These are phyloP conservation scores for Simalia tracyae DNA, from an alignment of 2,797 vertebrate species.

Conservation along the genomic window DNA sequence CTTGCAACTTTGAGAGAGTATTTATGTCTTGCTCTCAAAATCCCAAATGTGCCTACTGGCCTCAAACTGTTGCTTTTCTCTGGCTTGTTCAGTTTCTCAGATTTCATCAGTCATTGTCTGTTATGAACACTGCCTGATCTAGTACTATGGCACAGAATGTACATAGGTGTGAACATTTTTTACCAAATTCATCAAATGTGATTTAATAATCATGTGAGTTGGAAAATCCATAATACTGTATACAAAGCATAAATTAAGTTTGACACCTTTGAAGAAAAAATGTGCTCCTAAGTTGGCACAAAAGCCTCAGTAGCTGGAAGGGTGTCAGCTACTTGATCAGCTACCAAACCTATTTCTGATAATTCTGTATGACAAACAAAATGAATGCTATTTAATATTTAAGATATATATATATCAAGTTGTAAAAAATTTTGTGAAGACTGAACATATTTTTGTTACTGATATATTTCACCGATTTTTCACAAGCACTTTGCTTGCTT, in stretches of 20 bases:
- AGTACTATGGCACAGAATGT: neutral
- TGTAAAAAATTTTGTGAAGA: slow-evolving; percentile 48
- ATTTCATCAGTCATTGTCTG: neutral
- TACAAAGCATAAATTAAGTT: neutral
- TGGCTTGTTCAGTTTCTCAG: neutral
- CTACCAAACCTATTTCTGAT: slow-evolving; percentile 15
- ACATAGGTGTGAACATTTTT: neutral
- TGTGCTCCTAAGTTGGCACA: neutral
- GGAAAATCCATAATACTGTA: neutral
- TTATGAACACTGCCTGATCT: neutral
- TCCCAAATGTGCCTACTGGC: neutral
- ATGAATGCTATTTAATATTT: neutral
- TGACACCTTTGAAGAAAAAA: neutral
- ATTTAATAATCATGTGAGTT: neutral
- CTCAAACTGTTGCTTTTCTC: neutral
- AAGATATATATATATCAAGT: neutral
- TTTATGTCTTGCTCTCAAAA: neutral
- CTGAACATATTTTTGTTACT: slow-evolving; percentile 56
- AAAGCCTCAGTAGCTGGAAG: neutral
- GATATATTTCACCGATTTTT: slow-evolving; percentile 54
- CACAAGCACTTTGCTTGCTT: slow-evolving; percentile 55
- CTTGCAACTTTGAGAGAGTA: neutral
- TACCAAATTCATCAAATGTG: neutral
- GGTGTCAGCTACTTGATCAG: slow-evolving; percentile 4
- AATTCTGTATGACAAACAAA: neutral